Conservation (phyloP, 2,888 invertebrate genomes). For the Melieria picta region DNA sequence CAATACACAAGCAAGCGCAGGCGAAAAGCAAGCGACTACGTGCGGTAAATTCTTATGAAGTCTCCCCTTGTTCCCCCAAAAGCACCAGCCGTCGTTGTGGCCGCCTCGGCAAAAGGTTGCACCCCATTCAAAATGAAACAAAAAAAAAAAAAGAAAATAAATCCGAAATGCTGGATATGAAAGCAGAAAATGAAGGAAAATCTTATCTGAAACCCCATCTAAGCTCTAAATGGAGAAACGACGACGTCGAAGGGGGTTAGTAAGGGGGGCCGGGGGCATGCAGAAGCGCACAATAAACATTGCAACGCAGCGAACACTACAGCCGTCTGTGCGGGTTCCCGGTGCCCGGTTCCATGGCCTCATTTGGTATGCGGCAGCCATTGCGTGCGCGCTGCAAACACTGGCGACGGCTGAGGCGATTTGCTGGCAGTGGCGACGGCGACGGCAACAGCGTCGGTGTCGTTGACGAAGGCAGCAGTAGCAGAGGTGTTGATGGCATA, state of each 20-base stretch:
- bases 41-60: no score
- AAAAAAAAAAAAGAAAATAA: not conserved
- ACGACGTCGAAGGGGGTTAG: no score
- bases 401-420: not conserved
- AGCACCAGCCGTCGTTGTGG: no score
- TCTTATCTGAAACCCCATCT: not conserved
- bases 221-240: not conserved
- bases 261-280: no score
- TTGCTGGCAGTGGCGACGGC: not conserved
- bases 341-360: not conserved
- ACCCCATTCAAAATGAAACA: no score
- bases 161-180: not conserved
- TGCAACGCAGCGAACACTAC: no score
- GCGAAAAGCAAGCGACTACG: no score
- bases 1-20: not conserved
- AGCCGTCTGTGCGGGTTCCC: no score
- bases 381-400: not conserved
- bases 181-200: not conserved
- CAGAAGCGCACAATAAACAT: no score
- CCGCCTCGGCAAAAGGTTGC: no score
- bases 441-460: not conserved
- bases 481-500: slow-evolving; percentile 10
- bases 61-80: no score
- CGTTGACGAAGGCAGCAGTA: not conserved
- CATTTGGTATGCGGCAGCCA: slow-evolving; percentile 10